Evolutionary conservation across 2,888 invertebrate genomes (phyloP).

Genomic region (Euphydryas editha): DNA sequence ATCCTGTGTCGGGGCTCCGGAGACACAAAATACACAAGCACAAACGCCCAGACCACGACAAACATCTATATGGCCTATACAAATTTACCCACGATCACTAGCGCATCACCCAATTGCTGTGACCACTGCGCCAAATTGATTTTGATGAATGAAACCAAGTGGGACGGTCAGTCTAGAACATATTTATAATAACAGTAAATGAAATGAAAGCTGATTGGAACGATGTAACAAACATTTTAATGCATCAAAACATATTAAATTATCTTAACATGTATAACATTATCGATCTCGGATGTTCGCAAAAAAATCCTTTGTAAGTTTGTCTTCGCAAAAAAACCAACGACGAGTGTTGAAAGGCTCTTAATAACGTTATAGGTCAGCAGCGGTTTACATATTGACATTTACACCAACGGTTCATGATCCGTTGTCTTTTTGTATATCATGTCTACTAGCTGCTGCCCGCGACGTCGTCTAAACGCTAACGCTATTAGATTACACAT

Average conservation of each 20-base stretch:
- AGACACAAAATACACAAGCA: too few species aligned
- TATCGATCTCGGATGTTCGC: slow-evolving; percentile 25
- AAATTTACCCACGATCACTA: too few species aligned
- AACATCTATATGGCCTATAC: too few species aligned
- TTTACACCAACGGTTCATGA: not conserved
- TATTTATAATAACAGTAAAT: too few species aligned
- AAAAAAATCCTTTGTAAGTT: slow-evolving; percentile 28
- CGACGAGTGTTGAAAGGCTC: slow-evolving; percentile 41
- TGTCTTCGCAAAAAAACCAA: slow-evolving; percentile 41
- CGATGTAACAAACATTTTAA: not conserved
- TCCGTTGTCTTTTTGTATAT: slow-evolving; percentile 2
- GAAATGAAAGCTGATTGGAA: not conserved
- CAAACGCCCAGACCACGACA: too few species aligned
- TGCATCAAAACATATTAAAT: slow-evolving; percentile 28
- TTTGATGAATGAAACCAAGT: too few species aligned
- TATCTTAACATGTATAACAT: slow-evolving; percentile 15
- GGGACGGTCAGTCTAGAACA: too few species aligned
- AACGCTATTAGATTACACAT: too few species aligned
- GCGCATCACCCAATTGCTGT: too few species aligned
- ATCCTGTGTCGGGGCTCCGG: too few species aligned
- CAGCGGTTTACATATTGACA: slow-evolving; percentile 19
- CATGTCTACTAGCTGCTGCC: not conserved
- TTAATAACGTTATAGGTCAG: slow-evolving; percentile 46
- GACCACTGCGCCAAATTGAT: too few species aligned
- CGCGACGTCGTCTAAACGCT: too few species aligned